phyloP scores from a whole-genome alignment of 1,140 invertebrate species.

The Drosophila auraria region DNA sequence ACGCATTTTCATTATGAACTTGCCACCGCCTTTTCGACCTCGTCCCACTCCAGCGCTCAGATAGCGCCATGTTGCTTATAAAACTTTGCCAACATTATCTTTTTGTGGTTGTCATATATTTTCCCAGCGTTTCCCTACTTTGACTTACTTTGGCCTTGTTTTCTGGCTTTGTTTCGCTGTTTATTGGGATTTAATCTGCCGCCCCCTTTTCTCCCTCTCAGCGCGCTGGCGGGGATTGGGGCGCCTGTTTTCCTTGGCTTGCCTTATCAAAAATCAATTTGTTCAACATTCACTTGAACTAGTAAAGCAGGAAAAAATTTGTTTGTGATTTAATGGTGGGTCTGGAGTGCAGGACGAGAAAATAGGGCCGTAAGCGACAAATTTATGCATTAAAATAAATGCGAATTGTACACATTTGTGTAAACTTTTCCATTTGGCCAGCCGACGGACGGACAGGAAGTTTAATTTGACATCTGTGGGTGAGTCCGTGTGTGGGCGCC shows the following conservation, averaged over 20 bases:
- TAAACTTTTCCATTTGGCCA: conserved; percentile 53
- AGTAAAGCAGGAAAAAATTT: conserved; percentile 40
- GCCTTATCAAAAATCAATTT: conserved; percentile 75
- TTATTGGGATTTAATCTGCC: conserved; percentile 66
- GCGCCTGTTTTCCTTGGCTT: conserved; percentile 24
- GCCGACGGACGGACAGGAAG: conserved; percentile 68
- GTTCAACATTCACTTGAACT: conserved; percentile 42
- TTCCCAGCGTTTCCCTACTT: conserved; percentile 27
- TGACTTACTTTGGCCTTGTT: conserved; percentile 43
- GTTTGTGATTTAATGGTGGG: conserved; percentile 34
- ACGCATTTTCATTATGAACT: conserved; percentile 69
- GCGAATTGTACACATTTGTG: conserved; percentile 50
- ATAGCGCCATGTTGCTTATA: conserved; percentile 52
- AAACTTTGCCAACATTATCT: conserved; percentile 58
- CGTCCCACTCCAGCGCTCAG: conserved; percentile 15
- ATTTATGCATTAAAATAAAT: conserved; percentile 75
- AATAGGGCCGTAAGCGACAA: conserved; percentile 31
- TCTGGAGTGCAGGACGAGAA: neutral
- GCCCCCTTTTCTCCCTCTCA: neutral
- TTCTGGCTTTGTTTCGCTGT: conserved; percentile 45
- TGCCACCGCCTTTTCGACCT: conserved; percentile 15
- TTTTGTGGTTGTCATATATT: conserved; percentile 56
- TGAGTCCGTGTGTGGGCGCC: conserved; percentile 12
- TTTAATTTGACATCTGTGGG: conserved; percentile 70
- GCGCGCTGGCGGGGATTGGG: neutral